These are phyloP conservation scores for Ceratina japonica DNA, from an alignment of 1,140 invertebrate genomes.

Conservation along the genomic window DNA sequence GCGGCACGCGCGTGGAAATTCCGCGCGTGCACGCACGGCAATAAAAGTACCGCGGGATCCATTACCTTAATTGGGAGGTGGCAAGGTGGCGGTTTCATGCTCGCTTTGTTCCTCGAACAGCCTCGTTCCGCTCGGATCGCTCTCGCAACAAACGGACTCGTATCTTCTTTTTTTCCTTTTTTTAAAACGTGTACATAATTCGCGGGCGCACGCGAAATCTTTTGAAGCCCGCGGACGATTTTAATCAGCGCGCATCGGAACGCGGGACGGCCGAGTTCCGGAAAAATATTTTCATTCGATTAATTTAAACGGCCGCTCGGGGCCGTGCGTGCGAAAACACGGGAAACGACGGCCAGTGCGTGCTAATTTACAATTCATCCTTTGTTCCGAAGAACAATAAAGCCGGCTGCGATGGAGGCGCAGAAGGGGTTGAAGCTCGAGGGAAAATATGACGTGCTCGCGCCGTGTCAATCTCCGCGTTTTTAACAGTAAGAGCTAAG, in stretches of 20 bases:
- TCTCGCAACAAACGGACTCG: too few relatives aligned
- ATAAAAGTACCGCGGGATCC: slow-evolving; percentile 59
- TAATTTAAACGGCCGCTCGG: slow-evolving; percentile 10
- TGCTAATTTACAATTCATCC: slow-evolving; percentile 47
- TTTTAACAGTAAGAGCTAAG: neutral
- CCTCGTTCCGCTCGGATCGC: neutral
- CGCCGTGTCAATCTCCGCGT: slow-evolving; percentile 16
- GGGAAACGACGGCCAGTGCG: slow-evolving; percentile 23
- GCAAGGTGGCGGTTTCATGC: neutral
- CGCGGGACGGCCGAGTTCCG: neutral
- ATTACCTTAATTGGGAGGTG: slow-evolving; percentile 57
- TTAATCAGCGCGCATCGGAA: neutral
- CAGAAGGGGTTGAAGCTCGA: slow-evolving; percentile 19
- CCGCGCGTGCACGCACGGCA: slow-evolving; percentile 32
- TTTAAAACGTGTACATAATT: neutral
- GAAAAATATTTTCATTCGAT: slow-evolving; percentile 39
- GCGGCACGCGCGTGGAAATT: slow-evolving; percentile 38
- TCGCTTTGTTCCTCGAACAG: neutral
- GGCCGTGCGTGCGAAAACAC: slow-evolving; percentile 9
- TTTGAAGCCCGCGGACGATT: neutral
- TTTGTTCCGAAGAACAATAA: slow-evolving; percentile 48
- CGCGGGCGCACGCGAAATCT: neutral
- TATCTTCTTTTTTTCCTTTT: neutral
- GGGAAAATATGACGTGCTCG: neutral
- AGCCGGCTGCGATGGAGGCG: slow-evolving; percentile 19